A percentile compares a stretch with the other conserved stretches of the same genome.
These are phyloP conservation scores for Aphelenchoides bicaudatus DNA, from an alignment of 2,888 invertebrate species.

Conservation along the genomic window DNA sequence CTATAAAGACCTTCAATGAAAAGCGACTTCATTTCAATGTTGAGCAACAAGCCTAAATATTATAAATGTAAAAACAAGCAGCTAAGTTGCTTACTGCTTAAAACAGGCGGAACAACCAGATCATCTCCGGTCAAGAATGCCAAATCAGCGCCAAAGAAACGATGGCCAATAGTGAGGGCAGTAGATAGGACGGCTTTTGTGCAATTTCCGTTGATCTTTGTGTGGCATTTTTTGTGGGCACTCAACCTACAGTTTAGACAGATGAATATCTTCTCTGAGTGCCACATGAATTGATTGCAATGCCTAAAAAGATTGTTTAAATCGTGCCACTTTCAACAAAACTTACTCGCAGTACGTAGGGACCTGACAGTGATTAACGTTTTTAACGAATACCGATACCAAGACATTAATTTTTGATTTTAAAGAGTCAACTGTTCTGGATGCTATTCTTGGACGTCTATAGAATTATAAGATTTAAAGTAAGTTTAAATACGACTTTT, in stretches of 20 bases:
- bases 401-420: too few relatives aligned
- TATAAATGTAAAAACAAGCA: too few relatives aligned
- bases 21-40: constrained; percentile 83
- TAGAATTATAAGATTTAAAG: too few relatives aligned
- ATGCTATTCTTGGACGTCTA: too few relatives aligned
- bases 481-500: too few relatives aligned
- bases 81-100: too few relatives aligned
- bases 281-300: constrained; percentile 74
- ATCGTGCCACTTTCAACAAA: constrained; percentile 63
- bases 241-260: constrained; percentile 77
- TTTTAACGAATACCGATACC: too few relatives aligned
- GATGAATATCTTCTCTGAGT: constrained; percentile 72
- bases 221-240: constrained; percentile 88
- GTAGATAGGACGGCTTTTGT: constrained; percentile 25
- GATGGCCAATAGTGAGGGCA: constrained; percentile 19
- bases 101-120: constrained; percentile 70
- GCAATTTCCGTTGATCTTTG: constrained; percentile 67
- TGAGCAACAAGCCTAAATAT: too few relatives aligned
- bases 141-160: constrained; percentile 79
- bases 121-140: constrained; percentile 67
- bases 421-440: too few relatives aligned
- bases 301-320: too few relatives aligned
- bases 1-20: constrained; percentile 89
- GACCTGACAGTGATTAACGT: too few relatives aligned
- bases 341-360: constrained; percentile 93